Evolutionary conservation across 2,113 vertebrate genomes (phyloP), one percentile per base, ranked within the genome.

Genomic region (Bolborhynchus lineola): DNA sequence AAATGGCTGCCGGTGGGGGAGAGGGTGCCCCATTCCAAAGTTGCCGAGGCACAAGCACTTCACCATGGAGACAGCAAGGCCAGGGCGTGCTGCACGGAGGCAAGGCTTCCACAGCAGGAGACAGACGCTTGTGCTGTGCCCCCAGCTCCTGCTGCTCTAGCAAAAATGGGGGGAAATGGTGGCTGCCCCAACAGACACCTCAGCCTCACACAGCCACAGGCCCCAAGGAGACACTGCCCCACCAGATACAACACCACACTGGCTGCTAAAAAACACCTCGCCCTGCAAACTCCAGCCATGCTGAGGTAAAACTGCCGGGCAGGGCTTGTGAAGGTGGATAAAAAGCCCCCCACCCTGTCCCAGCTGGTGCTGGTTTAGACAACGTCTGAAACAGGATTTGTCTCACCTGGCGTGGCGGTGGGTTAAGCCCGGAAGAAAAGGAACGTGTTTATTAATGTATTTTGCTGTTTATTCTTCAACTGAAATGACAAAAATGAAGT

Each of bases 71-170:
- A 11, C 8, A 4, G 13, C 12, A 16, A 29, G 5, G 10, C 16
- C 59, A n/a, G 33, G 21, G 0, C 11, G 14, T 13, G 35, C 82
- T 8, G 17, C 33, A 3, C 0, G 2, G 14, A 69, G 28, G 26
- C 8, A n/a, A 52, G 11, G 26, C 24, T 26, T 8, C 16, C 21
- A 5, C 0, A 1, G 42, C 53, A 39, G 28, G 2, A 60, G 20
- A 16, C 7, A 1, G 1, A 7, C 0, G 0, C 5, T 25, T 11
- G 13, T 50, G 37, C 37, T 49, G 55, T 49, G 47, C 26, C 23
- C 28, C 9, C 3, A 0, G 10, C 12, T 12, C 17, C 87, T 13
- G 7, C 39, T 7, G 5, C 25, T 17, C 24, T 9, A 4, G 17
- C n/a, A 82, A 82, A 93, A 83, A 80, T 3, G 16, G 53, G 1